Base-by-base conservation (phyloP, 2,113 vertebrate genomes). In the Clupea harengus region DNA sequence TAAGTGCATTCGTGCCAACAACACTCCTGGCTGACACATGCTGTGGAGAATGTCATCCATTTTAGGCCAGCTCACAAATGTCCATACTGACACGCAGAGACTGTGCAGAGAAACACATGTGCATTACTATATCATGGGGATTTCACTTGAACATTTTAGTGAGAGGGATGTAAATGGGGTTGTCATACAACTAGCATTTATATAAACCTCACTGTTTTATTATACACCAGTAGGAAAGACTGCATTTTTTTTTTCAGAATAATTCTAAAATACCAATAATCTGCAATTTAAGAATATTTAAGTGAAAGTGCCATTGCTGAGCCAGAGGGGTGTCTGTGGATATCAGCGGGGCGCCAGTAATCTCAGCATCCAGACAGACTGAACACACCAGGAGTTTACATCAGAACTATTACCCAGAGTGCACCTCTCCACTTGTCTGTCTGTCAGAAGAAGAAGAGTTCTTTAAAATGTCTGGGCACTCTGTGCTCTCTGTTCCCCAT, bases 351-450 rank as follows among this genome's bases (percentile, higher is more conserved):
- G 52, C 45, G 20, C 72, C 81, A 83, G 72, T 39, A 39, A 75
- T 80, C 85, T 47, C 60, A 83, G 84, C 39, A 85, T 88, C 84
- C 84, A 83, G 87, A 84, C 86, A 89, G 87, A 86, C 81, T 80
- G 84, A 86, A 85, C 82, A 49, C 78, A 84, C 84, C 85, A 13
- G 44, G 83, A 86, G 20, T 85, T 88, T 11, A 0, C 57, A 75
- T 67, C 83, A 85, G 86, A 86, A 82, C 45, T 64, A 87, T 82
- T 86, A 83, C 80, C 82, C 85, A 52, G 18, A 87, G 25, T n/a
- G 81, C 67, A 81, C 75, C 32, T 11, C 50, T 44, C 32, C 22
- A 72, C 64, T 72, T 28, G 10, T 28, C 64, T 28, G 10, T 28
- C 64, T 72, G 22, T 72, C 64, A 2, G 57, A 64, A 64, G n/a